phyloP scores from a whole-genome alignment of 2,797 vertebrate species.

The Octomys mimax region DNA sequence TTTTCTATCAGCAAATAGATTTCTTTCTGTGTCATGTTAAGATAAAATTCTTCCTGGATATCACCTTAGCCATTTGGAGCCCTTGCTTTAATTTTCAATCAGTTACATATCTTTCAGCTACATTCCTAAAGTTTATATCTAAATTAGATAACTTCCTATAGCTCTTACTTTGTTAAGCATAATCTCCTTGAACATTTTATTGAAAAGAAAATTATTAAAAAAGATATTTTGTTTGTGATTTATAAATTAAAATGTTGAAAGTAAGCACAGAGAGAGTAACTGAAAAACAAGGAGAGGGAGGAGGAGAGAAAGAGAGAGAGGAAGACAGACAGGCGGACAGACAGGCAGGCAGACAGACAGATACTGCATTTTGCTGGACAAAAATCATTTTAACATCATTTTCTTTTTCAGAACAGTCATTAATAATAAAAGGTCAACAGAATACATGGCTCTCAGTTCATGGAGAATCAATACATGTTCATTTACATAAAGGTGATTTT shows the following conservation, averaged over 20 bases:
- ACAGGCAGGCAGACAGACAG: background rate
- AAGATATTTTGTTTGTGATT: constrained; percentile 42
- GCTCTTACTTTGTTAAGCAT: constrained; percentile 42
- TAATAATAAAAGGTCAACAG: constrained; percentile 46
- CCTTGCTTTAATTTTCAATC: constrained; percentile 18
- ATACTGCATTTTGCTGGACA: background rate
- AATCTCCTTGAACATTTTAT: background rate
- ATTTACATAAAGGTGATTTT: constrained; percentile 25
- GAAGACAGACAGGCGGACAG: background rate
- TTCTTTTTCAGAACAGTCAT: constrained; percentile 41
- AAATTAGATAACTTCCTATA: constrained; percentile 56
- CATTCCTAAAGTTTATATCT: background rate
- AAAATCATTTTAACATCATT: background rate
- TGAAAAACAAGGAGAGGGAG: background rate
- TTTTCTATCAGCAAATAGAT: constrained; percentile 68
- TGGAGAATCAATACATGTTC: background rate
- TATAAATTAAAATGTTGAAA: constrained; percentile 65
- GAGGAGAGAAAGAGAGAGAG: background rate
- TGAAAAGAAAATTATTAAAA: background rate
- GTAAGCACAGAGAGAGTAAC: constrained; percentile 4
- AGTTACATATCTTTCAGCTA: background rate
- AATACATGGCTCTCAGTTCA: background rate
- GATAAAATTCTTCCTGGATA: constrained; percentile 40
- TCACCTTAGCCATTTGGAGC: constrained; percentile 39
- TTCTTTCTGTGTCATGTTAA: constrained; percentile 61